phyloP scores from a whole-genome alignment of 2,113 vertebrate species.

The Seriola dumerili region DNA sequence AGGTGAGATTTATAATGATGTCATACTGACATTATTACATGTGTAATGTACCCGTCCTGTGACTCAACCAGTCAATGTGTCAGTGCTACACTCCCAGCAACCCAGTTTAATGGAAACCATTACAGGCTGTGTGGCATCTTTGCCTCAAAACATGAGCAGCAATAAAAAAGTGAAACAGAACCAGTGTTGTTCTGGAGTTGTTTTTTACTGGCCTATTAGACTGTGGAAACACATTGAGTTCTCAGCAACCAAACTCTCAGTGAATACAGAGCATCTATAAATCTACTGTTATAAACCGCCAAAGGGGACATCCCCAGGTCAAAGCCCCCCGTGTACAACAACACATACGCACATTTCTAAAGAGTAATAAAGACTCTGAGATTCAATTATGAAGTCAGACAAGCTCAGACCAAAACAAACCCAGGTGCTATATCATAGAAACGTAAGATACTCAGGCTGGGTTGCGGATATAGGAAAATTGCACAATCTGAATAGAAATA shows the following conservation, averaged over 20 bases:
- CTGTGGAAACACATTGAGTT: background rate
- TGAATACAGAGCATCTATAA: constrained; percentile 10
- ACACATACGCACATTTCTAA: background rate
- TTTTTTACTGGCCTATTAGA: constrained; percentile 2
- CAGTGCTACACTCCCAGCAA: background rate
- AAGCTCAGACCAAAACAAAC: background rate
- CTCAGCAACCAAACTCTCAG: background rate
- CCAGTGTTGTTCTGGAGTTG: background rate
- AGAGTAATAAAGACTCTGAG: background rate
- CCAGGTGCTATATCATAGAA: background rate
- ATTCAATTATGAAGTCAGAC: background rate
- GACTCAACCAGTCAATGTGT: background rate
- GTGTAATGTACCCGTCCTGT: constrained; percentile 17
- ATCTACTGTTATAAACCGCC: background rate
- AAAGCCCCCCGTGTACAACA: background rate
- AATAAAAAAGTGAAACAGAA: constrained; percentile 20
- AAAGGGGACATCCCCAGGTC: background rate
- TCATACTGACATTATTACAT: constrained; percentile 19
- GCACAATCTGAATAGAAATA: background rate
- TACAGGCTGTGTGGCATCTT: background rate
- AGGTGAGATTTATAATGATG: constrained; percentile 36
- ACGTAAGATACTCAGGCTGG: background rate
- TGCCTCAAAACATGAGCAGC: constrained; percentile 1
- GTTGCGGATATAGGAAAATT: background rate
- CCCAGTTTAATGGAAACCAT: constrained; percentile 10